phyloP scores from a whole-genome alignment of 2,888 invertebrate species.

The Latheticus oryzae region DNA sequence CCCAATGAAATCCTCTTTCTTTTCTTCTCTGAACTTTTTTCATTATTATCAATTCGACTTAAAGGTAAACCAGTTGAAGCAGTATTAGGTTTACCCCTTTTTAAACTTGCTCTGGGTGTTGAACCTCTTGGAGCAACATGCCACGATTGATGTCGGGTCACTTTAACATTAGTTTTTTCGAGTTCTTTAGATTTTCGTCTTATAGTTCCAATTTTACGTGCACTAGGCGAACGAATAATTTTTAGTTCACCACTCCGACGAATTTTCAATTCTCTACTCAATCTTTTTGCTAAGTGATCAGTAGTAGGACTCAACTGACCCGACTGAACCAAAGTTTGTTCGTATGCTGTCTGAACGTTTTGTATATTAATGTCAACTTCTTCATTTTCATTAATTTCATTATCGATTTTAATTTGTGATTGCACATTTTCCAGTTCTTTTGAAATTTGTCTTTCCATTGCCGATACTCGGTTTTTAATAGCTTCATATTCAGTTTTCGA shows the following conservation, averaged over 20 bases:
- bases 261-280: conserved; percentile 81
- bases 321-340: conserved; percentile 78
- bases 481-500: conserved; percentile 82
- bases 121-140: conserved; percentile 63
- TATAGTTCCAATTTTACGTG: conserved; percentile 82
- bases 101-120: conserved; percentile 68
- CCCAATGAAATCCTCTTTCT: conserved; percentile 39
- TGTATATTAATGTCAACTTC: conserved; percentile 67
- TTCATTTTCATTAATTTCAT: conserved; percentile 43
- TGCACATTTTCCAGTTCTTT: conserved; percentile 55
- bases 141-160: conserved; percentile 76
- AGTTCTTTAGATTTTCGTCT: conserved; percentile 77
- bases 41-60: not conserved
- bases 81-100: conserved; percentile 68
- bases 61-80: conserved; percentile 62
- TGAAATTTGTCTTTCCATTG: conserved; percentile 78
- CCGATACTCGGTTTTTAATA: conserved; percentile 79
- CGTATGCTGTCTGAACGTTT: conserved; percentile 78
- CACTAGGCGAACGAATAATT: conserved; percentile 80
- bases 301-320: conserved; percentile 74
- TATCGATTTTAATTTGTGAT: conserved; percentile 45
- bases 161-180: conserved; percentile 61
- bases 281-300: conserved; percentile 76
- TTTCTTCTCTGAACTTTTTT: conserved; percentile 6
- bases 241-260: conserved; percentile 76